These are phyloP conservation scores for Eucidaris tribuloides DNA, from an alignment of 35 echinoderm and acorn worm species.

Conservation along the genomic window DNA sequence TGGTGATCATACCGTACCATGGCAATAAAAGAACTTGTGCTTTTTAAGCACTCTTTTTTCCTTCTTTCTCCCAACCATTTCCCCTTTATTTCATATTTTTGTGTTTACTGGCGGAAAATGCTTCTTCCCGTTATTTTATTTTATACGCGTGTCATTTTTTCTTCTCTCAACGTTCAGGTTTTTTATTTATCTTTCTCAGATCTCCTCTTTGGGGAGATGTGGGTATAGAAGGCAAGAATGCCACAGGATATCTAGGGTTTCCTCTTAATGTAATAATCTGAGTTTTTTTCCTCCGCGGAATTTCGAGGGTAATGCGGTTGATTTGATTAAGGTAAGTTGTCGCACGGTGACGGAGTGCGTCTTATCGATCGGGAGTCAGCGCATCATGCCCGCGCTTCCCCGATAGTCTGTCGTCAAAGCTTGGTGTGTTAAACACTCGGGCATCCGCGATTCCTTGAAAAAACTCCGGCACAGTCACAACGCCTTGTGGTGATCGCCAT, in stretches of 20 bases:
- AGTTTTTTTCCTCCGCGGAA: constrained; percentile 7
- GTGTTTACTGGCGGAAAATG: too few species aligned
- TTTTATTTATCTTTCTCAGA: constrained; percentile 13
- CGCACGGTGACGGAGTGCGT: background rate
- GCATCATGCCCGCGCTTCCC: constrained; percentile 5
- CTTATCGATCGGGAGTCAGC: constrained; percentile 12
- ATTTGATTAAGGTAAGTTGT: constrained; percentile 22
- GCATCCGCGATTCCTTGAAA: too few species aligned
- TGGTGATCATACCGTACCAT: too few species aligned
- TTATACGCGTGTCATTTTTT: background rate
- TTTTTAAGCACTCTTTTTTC: too few species aligned
- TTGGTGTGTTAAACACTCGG: too few species aligned
- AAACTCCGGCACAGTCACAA: too few species aligned
- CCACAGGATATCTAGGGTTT: constrained; percentile 23
- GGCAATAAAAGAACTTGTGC: too few species aligned
- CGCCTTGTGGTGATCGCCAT: too few species aligned
- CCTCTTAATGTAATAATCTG: constrained; percentile 33
- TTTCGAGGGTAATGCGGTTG: constrained; percentile 23
- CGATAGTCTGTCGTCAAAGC: too few species aligned
- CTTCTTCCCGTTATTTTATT: background rate
- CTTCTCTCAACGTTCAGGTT: background rate
- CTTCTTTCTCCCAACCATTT: too few species aligned
- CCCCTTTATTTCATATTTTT: background rate
- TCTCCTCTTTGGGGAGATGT: constrained; percentile 11
- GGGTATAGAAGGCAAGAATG: constrained; percentile 18